Evolutionary conservation across 2,113 vertebrate species (phyloP).

Genomic region (Dicentrarchus labrax): DNA sequence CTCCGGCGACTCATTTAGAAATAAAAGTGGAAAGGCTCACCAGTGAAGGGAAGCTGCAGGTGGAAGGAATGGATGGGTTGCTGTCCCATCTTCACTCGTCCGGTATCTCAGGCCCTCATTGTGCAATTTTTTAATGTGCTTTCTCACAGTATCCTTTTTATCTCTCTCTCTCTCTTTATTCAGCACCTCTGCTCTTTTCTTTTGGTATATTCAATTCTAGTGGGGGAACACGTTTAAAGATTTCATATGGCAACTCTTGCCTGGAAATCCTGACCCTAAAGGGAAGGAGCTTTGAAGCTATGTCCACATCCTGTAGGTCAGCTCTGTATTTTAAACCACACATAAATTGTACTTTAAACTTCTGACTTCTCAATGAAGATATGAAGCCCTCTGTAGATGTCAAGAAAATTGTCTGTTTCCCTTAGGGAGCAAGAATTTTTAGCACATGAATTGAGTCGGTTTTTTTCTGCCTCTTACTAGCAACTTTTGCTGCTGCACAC

Average conservation of each 20-base stretch:
- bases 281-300: background rate
- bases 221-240: background rate
- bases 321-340: background rate
- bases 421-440: background rate
- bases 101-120: constrained; percentile 1
- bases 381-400: background rate
- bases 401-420: background rate
- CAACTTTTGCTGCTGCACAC: background rate
- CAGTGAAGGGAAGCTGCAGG: constrained; percentile 42
- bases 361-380: background rate
- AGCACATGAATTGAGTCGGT: background rate
- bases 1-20: constrained; percentile 46
- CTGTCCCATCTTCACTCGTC: background rate
- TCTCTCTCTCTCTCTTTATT: background rate
- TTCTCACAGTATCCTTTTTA: constrained; percentile 22
- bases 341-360: background rate
- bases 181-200: constrained; percentile 8
- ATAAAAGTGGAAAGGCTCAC: constrained; percentile 62
- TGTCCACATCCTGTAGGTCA: constrained; percentile 8
- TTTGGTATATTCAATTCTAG: background rate
- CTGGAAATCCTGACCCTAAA: constrained; percentile 23
- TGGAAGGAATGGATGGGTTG: constrained; percentile 6
- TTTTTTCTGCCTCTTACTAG: background rate
- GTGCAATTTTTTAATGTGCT: background rate
- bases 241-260: background rate